These are phyloP conservation scores for Epicauta chinensis DNA, from an alignment of 1,140 invertebrate species.

Conservation along the genomic window DNA sequence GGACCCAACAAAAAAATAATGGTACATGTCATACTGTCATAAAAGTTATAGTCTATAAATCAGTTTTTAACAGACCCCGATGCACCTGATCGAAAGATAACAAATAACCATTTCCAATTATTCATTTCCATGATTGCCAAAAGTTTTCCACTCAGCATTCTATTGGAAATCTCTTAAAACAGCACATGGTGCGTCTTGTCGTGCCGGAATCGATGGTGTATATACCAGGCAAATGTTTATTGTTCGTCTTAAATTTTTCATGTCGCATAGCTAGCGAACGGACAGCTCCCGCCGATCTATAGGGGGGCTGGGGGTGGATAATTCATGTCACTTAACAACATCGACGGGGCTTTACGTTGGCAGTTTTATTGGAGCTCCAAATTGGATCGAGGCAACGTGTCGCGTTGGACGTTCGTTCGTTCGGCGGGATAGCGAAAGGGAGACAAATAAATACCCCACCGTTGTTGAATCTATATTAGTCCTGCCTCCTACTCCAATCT, in stretches of 20 bases:
- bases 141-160: too few relatives aligned
- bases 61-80: constrained; percentile 26
- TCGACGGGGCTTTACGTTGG: constrained; percentile 41
- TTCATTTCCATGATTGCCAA: too few relatives aligned
- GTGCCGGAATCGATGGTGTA: too few relatives aligned
- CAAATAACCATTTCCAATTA: constrained; percentile 7
- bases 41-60: constrained; percentile 34
- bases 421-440: too few relatives aligned
- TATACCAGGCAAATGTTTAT: constrained; percentile 16
- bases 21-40: constrained; percentile 28
- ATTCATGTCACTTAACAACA: constrained; percentile 43
- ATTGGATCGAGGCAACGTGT: constrained; percentile 39
- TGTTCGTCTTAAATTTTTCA: constrained; percentile 18
- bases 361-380: constrained; percentile 44
- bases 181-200: too few relatives aligned
- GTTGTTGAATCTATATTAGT: background rate
- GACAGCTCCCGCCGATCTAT: constrained; percentile 9
- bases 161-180: too few relatives aligned
- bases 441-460: background rate
- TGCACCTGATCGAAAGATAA: constrained; percentile 16
- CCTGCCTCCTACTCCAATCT: background rate
- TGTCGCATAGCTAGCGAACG: constrained; percentile 15
- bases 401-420: constrained; percentile 16
- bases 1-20: constrained; percentile 26
- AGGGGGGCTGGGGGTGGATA: constrained; percentile 32